A percentile compares a stretch with the other conserved stretches of the same genome.
Evolutionary conservation across 2,113 vertebrate genomes (phyloP).

Genomic region (Leiothrix lutea): DNA sequence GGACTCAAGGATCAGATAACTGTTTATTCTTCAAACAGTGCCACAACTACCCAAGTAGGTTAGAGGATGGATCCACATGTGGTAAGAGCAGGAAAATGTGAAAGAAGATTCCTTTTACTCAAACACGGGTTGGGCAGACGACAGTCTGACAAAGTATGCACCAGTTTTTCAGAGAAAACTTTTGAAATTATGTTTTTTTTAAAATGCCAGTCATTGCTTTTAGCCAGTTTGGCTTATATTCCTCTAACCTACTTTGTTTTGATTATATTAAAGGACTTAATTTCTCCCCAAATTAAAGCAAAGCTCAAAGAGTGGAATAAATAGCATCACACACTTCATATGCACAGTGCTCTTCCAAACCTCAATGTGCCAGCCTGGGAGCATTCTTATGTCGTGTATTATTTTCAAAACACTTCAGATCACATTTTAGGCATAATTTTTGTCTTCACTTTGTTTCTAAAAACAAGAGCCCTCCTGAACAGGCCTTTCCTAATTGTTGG

Average conservation of each 20-base stretch:
- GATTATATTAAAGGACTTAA: background rate
- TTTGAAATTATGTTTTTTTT: background rate
- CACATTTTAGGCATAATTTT: background rate
- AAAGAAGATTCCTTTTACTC: background rate
- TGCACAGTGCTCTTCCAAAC: too few relatives aligned
- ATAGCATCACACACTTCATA: too few relatives aligned
- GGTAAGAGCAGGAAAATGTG: background rate
- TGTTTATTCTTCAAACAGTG: background rate
- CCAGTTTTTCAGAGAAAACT: background rate
- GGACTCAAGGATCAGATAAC: background rate
- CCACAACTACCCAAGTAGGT: background rate
- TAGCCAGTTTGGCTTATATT: background rate
- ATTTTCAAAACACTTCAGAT: background rate
- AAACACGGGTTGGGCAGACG: background rate
- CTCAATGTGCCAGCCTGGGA: background rate
- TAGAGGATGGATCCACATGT: background rate
- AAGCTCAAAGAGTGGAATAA: background rate
- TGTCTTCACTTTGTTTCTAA: background rate
- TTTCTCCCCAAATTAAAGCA: background rate
- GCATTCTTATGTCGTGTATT: background rate
- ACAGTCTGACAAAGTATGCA: background rate
- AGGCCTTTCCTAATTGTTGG: fast-evolving
- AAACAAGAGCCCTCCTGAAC: background rate
- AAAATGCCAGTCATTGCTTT: background rate
- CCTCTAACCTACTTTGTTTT: background rate